phyloP scores from a whole-genome alignment of 2,797 vertebrate genomes.

The Glossophaga mutica region DNA sequence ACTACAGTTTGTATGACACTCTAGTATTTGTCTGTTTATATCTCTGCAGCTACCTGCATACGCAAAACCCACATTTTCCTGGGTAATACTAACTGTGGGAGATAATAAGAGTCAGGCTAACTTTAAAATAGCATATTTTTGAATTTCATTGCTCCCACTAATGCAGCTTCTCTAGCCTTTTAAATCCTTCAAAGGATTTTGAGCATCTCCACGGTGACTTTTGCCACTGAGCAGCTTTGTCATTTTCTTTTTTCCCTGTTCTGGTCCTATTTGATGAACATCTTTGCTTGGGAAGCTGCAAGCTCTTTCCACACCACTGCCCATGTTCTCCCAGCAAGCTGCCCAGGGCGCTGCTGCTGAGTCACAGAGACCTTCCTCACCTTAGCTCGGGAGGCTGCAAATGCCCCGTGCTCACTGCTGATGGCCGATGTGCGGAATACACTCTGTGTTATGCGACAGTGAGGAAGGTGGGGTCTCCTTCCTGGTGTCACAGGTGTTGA shows the following conservation, averaged over 20 bases:
- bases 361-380: too few species aligned
- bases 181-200: neutral
- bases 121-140: neutral
- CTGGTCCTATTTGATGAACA: neutral
- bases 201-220: neutral
- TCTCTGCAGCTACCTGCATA: neutral
- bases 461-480: neutral
- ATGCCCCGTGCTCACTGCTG: rapidly evolving
- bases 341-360: neutral
- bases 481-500: neutral
- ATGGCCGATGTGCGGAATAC: neutral
- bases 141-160: neutral
- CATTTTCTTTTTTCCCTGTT: neutral
- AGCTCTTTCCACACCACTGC: neutral
- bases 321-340: neutral
- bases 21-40: neutral
- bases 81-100: neutral
- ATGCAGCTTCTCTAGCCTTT: neutral
- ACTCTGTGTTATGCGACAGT: neutral
- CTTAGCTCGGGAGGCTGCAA: neutral
- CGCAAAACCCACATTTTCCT: neutral
- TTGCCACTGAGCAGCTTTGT: neutral
- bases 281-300: neutral
- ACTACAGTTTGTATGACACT: neutral
- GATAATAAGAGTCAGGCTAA: neutral